phyloP scores from a whole-genome alignment of 2,113 vertebrate species.

The Sceloporus tristichus region DNA sequence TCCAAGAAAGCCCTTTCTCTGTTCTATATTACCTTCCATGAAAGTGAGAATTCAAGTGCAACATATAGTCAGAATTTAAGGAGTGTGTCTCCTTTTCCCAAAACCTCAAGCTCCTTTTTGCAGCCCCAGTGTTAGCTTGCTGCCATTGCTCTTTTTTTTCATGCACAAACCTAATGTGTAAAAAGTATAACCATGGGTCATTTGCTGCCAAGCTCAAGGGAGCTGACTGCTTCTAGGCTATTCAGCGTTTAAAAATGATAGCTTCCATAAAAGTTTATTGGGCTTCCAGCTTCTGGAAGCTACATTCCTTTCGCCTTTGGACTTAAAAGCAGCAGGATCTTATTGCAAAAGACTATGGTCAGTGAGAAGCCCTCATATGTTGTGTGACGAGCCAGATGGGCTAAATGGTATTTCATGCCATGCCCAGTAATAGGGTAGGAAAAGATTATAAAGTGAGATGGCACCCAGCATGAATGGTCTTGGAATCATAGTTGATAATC shows the following conservation, averaged over 20 bases:
- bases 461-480: conserved; percentile 42
- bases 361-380: conserved; percentile 44
- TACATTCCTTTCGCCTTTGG: conserved; percentile 13
- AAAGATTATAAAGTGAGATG: conserved; percentile 49
- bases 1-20: neutral
- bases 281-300: conserved; percentile 33
- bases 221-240: conserved; percentile 5
- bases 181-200: conserved; percentile 27
- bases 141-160: neutral
- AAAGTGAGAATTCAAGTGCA: neutral
- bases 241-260: conserved; percentile 15
- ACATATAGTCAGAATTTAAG: neutral
- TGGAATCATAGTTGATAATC: neutral
- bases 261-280: conserved; percentile 21
- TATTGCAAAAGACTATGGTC: neutral
- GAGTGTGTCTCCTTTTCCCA: neutral
- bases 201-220: conserved; percentile 26
- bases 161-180: conserved; percentile 8
- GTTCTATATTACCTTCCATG: neutral
- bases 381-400: conserved; percentile 42
- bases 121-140: neutral
- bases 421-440: conserved; percentile 59
- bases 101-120: neutral
- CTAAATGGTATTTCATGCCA: conserved; percentile 36
- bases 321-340: conserved; percentile 31